Conservation (phyloP, 2,888 invertebrate species). For the Rhogogaster chlorosoma region DNA sequence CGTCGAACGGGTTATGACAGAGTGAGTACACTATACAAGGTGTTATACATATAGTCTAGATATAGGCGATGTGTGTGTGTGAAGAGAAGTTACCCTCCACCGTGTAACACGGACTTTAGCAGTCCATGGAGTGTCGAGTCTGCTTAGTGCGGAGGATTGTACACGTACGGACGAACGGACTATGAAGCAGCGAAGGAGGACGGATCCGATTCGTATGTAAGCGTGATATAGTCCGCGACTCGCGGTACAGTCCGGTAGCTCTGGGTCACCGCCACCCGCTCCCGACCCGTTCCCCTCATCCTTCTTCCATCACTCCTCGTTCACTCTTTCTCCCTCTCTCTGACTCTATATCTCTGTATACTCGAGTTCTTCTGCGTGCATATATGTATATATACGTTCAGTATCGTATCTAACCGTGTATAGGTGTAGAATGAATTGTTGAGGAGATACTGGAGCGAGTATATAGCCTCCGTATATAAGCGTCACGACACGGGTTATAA, state of each 20-base stretch:
- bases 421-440: constrained; percentile 15
- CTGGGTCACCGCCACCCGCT: constrained; percentile 84
- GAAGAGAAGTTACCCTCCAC: neutral
- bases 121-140: neutral
- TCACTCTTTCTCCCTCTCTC: constrained; percentile 59
- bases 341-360: neutral
- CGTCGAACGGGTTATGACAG: constrained; percentile 8
- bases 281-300: constrained; percentile 64
- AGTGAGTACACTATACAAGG: neutral
- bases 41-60: neutral
- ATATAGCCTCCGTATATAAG: neutral
- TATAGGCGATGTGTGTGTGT: neutral
- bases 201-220: constrained; percentile 85
- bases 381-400: neutral
- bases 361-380: neutral
- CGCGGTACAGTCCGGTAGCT: constrained; percentile 91
- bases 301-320: constrained; percentile 71
- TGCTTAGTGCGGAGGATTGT: constrained; percentile 53
- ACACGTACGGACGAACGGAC: constrained; percentile 77
- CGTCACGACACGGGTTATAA: neutral
- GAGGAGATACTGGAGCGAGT: neutral
- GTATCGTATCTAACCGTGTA: neutral
- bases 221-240: constrained; percentile 88
- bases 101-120: constrained; percentile 25
- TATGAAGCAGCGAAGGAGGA: constrained; percentile 82